Percentiles rank a stretch among this genome's conserved stretches.
Conservation (phyloP, 2,797 vertebrate species). For the Sylvilagus floridanus region DNA sequence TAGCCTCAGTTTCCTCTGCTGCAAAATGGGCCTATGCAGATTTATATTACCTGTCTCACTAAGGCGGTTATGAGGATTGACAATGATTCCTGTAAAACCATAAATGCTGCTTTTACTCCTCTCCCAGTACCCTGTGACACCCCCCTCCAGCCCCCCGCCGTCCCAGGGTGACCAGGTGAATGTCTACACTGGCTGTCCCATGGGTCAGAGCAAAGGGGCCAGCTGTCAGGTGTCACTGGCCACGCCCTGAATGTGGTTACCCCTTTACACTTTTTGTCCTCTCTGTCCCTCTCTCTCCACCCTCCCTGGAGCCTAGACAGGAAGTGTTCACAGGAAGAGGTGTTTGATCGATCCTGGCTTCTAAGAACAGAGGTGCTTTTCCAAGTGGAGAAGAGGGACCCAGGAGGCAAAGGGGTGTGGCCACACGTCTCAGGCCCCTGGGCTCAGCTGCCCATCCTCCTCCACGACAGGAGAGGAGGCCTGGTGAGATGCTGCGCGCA, state of each 20-base stretch:
- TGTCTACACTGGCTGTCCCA: background rate
- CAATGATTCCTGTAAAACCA: background rate
- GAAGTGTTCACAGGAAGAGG: background rate
- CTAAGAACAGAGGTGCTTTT: background rate
- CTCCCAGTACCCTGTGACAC: background rate
- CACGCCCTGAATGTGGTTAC: background rate
- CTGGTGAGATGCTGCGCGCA: background rate
- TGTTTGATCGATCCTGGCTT: background rate
- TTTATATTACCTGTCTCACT: background rate
- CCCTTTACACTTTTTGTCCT: background rate
- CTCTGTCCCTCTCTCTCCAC: background rate
- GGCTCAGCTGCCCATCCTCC: background rate
- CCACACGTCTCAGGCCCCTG: fast-evolving
- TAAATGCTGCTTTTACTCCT: background rate
- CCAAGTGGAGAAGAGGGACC: background rate
- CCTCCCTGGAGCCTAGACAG: background rate
- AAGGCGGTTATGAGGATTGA: background rate
- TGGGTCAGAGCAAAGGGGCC: background rate
- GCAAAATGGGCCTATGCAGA: background rate
- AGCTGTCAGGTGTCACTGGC: background rate
- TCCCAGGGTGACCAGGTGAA: background rate
- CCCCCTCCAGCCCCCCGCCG: background rate
- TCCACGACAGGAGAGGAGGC: background rate
- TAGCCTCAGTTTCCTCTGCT: background rate
- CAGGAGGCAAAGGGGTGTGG: too few relatives aligned